Evolutionary conservation across 2,113 vertebrate genomes (phyloP).

Genomic region (Sphaerodactylus townsendi): DNA sequence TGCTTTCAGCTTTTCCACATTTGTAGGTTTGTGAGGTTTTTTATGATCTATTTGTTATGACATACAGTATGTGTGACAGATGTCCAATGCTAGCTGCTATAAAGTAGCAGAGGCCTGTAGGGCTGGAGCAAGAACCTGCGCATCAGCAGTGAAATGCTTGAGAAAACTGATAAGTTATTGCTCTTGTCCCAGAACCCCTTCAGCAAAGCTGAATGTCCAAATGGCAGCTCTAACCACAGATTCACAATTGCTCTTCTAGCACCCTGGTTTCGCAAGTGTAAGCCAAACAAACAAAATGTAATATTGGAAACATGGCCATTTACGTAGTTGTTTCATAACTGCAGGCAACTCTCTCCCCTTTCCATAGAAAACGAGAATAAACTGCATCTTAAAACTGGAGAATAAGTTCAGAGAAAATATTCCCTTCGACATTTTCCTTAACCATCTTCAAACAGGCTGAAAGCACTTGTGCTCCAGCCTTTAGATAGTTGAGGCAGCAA

Average conservation of each 20-base stretch:
- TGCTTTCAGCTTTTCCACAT: slow-evolving; percentile 53
- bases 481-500: not conserved
- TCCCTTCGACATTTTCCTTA: not conserved
- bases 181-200: slow-evolving; percentile 14
- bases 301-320: not conserved
- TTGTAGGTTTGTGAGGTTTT: slow-evolving; percentile 44
- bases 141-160: slow-evolving; percentile 45
- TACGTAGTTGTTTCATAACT: not conserved
- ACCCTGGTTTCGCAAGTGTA: slow-evolving; percentile 29
- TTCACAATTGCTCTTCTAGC: not conserved
- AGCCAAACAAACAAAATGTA: slow-evolving; percentile 17
- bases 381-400: not conserved
- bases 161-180: slow-evolving; percentile 47
- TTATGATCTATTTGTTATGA: slow-evolving; percentile 72
- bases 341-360: not conserved
- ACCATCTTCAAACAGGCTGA: slow-evolving; percentile 4
- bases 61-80: slow-evolving; percentile 73
- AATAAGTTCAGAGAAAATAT: not conserved
- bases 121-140: slow-evolving; percentile 60
- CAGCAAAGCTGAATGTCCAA: slow-evolving; percentile 19
- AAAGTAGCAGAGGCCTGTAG: slow-evolving; percentile 62
- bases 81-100: slow-evolving; percentile 71
- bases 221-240: not conserved
- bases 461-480: not conserved
- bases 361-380: slow-evolving; percentile 36